Conservation (phyloP, 2,888 invertebrate species). For the Nomada hirtipes region DNA sequence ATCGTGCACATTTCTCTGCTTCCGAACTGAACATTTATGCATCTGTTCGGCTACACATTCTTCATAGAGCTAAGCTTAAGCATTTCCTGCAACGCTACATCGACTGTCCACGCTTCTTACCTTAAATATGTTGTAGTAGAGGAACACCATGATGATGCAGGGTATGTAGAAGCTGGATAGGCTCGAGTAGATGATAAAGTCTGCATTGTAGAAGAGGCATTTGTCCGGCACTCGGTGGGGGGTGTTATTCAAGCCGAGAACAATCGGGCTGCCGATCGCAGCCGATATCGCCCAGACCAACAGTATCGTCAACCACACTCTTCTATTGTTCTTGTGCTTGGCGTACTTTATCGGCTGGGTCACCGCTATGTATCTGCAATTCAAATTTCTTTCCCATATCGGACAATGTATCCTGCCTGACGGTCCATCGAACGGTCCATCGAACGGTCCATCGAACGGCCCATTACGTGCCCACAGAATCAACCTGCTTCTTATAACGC, state of each 20-base stretch:
- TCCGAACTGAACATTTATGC: no score
- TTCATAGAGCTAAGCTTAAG: no score
- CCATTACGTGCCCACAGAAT: neutral
- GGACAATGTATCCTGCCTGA: constrained; percentile 23
- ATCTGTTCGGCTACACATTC: no score
- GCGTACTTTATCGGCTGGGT: constrained; percentile 99
- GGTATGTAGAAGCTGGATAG: constrained; percentile 99
- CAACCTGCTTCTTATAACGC: neutral
- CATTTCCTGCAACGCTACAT: neutral
- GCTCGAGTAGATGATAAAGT: constrained; percentile 99
- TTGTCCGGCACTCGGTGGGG: constrained; percentile 92
- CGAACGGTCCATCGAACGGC: constrained; percentile 3
- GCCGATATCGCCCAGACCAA: constrained; percentile 98
- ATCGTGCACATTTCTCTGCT: no score
- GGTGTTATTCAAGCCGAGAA: constrained; percentile 97
- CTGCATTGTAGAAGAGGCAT: constrained; percentile 98
- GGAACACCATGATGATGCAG: constrained; percentile 98
- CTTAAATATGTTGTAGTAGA: constrained; percentile 99
- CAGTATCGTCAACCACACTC: constrained; percentile 97
- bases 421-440: constrained; percentile 25
- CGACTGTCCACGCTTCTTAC: constrained; percentile 85
- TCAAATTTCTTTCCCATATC: constrained; percentile 71
- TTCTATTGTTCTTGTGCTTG: constrained; percentile 97
- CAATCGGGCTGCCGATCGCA: constrained; percentile 98
- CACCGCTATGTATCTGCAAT: constrained; percentile 98